Evolutionary conservation across 1,140 invertebrate genomes (phyloP), one percentile per base, ranked within the genome.

Genomic region (Sipha flava): DNA sequence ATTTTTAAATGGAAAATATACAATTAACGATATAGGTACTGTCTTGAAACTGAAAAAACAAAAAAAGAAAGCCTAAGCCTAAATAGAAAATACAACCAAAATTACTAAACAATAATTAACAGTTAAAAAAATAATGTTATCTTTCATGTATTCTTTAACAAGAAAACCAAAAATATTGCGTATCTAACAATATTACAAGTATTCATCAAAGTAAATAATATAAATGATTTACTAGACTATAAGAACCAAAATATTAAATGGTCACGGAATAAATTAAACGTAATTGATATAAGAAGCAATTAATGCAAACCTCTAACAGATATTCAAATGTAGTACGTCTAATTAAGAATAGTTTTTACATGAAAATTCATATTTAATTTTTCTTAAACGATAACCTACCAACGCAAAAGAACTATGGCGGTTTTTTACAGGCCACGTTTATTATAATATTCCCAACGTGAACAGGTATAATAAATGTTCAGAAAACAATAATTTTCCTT

Each of bases 1-100:
- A 29, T 16, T 68, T 45, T 45, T 45, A 40, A 26, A 45, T 68
- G 40, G 37, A 45, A 23, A 45, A n/a, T 68, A 45, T 68, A 59
- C n/a, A 37, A 21, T 77, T 43, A 37, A 57, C n/a, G 43, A 59
- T 59, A 77, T 77, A 43, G 52, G 3, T 57, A 75, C 12, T 6
- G n/a, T 34, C 72, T 77, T 43, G 72, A 40, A 57, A 59, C 72
- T 77, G 72, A 77, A 77, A 73, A 75, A 77, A 64, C 26, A 77
- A 77, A 49, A 77, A 73, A 47, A 77, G 57, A 77, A 26, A 37
- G 31, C 52, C 52, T 34, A 57, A 37, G 49, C 72, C 72, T 77
- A 77, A 77, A 45, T 77, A 59, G 14, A 49, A 31, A 49, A 49
- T 37, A 49, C 5, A 47, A 68, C 29, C 16, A 21, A 68, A 57